These are phyloP conservation scores for Maniola hyperantus DNA, from an alignment of 2,888 invertebrate genomes.

Conservation along the genomic window DNA sequence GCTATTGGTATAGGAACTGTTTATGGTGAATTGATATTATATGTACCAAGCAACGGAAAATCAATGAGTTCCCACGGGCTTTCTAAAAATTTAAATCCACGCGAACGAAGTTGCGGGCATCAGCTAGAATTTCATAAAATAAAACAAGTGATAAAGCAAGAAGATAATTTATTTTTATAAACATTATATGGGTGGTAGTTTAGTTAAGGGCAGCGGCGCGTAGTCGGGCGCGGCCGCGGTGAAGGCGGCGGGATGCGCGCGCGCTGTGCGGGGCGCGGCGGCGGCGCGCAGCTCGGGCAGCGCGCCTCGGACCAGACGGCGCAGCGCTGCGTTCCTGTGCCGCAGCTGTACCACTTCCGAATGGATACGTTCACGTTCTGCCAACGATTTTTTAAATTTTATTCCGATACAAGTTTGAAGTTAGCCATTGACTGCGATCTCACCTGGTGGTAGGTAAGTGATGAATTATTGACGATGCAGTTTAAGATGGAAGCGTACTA, in stretches of 20 bases:
- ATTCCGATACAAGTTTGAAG: too few species aligned
- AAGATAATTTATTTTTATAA: neutral
- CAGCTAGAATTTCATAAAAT: neutral
- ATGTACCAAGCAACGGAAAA: too few species aligned
- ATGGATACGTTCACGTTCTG: slow-evolving; percentile 86
- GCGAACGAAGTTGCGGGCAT: neutral
- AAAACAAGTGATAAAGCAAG: neutral
- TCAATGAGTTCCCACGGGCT: too few species aligned
- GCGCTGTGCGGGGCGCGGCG: slow-evolving; percentile 46
- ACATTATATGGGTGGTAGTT: slow-evolving; percentile 63
- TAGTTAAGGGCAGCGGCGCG: slow-evolving; percentile 44
- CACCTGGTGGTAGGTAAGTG: too few species aligned
- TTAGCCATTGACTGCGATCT: too few species aligned
- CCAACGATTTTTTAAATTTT: slow-evolving; percentile 16
- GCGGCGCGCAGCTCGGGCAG: slow-evolving; percentile 61
- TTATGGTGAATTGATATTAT: too few species aligned
- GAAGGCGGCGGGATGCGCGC: slow-evolving; percentile 48
- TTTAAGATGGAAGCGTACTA: too few species aligned
- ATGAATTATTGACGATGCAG: too few species aligned
- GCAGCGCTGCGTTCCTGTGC: slow-evolving; percentile 86
- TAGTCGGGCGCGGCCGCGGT: slow-evolving; percentile 54
- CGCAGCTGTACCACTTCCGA: slow-evolving; percentile 85
- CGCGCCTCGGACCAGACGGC: slow-evolving; percentile 85
- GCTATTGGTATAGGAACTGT: too few species aligned
- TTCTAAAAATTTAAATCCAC: too few species aligned